These are phyloP conservation scores for Mustela lutreola DNA, from an alignment of 2,113 vertebrate genomes.

Conservation along the genomic window DNA sequence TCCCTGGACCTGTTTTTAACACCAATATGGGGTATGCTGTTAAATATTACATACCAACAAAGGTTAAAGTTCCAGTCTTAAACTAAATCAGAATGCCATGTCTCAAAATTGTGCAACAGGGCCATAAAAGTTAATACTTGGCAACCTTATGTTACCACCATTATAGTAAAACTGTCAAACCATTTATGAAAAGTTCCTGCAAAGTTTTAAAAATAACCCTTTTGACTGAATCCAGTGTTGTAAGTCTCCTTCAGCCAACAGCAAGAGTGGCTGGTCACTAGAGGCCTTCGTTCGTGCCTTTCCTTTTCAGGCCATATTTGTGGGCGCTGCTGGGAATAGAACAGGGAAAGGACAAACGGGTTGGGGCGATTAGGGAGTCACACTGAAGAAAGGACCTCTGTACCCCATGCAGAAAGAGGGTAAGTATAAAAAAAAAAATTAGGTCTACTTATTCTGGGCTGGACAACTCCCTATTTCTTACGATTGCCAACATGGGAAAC, in stretches of 20 bases:
- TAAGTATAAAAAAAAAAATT: background rate
- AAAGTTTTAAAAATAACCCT: background rate
- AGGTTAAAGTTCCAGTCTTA: background rate
- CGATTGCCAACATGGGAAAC: background rate
- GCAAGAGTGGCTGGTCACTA: background rate
- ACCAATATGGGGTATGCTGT: background rate
- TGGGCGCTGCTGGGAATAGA: background rate
- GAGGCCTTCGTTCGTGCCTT: background rate
- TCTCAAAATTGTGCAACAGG: background rate
- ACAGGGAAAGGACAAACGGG: background rate
- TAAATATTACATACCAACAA: background rate
- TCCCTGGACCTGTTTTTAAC: background rate
- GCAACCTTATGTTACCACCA: background rate
- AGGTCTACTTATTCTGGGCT: background rate
- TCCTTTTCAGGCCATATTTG: background rate
- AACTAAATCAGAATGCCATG: background rate
- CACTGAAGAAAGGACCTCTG: background rate
- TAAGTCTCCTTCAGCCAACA: slow-evolving; percentile 13
- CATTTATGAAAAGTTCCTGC: background rate
- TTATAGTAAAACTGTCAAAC: background rate
- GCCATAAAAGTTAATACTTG: background rate
- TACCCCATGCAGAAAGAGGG: background rate
- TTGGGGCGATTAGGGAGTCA: background rate
- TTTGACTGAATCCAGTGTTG: background rate
- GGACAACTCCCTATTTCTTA: background rate